These are phyloP conservation scores for Pluvialis apricaria DNA, from an alignment of 2,113 vertebrate genomes.

Conservation along the genomic window DNA sequence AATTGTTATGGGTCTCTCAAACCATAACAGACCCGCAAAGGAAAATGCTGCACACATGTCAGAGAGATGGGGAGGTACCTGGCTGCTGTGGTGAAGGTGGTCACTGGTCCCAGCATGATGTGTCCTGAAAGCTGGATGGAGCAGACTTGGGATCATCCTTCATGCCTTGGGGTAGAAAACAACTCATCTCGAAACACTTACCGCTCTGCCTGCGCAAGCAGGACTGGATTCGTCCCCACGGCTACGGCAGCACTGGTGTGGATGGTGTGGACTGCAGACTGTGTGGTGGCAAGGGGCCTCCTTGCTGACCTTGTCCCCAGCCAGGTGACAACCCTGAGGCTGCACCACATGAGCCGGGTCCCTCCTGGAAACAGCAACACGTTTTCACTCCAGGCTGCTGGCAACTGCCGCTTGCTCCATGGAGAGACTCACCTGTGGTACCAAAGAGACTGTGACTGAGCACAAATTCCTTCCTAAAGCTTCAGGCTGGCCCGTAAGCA, in stretches of 20 bases:
- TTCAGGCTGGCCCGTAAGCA: neutral
- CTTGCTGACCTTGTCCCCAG: neutral
- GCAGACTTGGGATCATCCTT: neutral
- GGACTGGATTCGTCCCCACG: neutral
- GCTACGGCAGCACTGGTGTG: neutral
- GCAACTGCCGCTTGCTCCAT: rapidly evolving
- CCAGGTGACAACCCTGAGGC: neutral
- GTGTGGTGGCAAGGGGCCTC: neutral
- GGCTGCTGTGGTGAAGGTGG: rapidly evolving
- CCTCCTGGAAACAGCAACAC: neutral
- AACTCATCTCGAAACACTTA: neutral
- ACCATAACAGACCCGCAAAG: neutral
- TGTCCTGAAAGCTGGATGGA: neutral
- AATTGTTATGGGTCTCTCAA: no score
- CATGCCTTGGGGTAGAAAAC: neutral
- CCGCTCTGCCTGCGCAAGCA: neutral
- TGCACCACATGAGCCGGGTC: neutral
- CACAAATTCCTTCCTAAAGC: neutral
- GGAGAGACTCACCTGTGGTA: neutral
- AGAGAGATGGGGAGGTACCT: neutral
- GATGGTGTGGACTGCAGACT: neutral
- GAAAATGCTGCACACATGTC: rapidly evolving
- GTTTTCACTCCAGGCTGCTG: neutral
- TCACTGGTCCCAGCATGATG: neutral
- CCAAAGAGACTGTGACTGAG: neutral